Conservation (phyloP, 2,113 vertebrate genomes). For the Burhinus bistriatus region DNA sequence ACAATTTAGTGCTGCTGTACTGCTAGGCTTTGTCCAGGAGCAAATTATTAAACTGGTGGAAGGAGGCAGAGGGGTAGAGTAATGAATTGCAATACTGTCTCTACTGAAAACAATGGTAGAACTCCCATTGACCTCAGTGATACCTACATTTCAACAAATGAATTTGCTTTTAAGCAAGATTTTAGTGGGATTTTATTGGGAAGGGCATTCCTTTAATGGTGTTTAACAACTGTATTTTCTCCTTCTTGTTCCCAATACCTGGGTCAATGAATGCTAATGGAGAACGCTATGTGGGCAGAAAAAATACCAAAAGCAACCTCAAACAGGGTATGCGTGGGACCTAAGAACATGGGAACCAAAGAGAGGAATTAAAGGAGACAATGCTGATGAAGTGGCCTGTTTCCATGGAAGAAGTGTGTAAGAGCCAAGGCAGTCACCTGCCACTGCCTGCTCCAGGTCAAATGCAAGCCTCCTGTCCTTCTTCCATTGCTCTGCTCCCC, state of each 20-base stretch:
- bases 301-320: neutral
- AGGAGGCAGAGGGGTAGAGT: neutral
- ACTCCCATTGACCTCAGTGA: neutral
- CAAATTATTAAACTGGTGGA: neutral
- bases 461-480: neutral
- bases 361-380: neutral
- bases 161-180: neutral
- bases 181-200: neutral
- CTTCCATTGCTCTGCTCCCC: neutral
- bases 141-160: neutral
- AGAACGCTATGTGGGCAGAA: neutral
- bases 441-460: neutral
- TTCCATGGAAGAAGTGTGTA: neutral
- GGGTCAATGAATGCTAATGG: neutral
- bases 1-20: neutral
- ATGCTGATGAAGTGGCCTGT: neutral
- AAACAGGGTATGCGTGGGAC: neutral
- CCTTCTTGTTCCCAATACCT: neutral
- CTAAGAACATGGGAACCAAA: neutral
- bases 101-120: neutral
- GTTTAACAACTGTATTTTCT: neutral
- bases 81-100: neutral
- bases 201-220: neutral
- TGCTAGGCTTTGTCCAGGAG: neutral
- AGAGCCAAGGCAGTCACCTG: neutral